phyloP scores from a whole-genome alignment of 2,797 vertebrate genomes.

The Vespertilio murinus region DNA sequence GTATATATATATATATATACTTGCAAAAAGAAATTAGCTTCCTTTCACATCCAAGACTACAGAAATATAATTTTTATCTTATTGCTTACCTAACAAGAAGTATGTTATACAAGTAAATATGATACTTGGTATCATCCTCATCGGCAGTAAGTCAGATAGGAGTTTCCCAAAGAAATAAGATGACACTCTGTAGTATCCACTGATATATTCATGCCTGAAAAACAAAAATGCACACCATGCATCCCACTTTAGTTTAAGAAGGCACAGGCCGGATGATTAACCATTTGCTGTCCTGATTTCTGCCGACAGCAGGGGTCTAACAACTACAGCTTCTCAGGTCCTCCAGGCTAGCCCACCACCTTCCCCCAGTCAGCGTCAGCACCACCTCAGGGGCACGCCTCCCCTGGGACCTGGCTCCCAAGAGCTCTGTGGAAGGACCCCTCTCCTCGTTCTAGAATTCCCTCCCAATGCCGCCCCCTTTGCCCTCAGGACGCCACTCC shows the following conservation, averaged over 20 bases:
- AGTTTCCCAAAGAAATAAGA: constrained; percentile 94
- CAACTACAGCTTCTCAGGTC: neutral
- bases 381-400: too few species aligned
- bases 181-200: constrained; percentile 95
- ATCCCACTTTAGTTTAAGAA: neutral
- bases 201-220: constrained; percentile 95
- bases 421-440: neutral
- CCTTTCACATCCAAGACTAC: neutral
- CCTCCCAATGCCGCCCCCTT: accelerated
- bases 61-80: neutral
- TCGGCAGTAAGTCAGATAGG: constrained; percentile 89
- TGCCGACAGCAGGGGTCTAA: neutral
- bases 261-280: neutral
- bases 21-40: neutral
- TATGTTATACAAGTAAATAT: constrained; percentile 91
- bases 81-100: constrained; percentile 88
- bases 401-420: neutral
- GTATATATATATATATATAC: neutral
- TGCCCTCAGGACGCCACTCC: neutral
- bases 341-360: neutral
- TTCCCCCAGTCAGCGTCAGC: neutral
- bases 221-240: neutral
- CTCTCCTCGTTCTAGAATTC: neutral
- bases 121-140: constrained; percentile 89
- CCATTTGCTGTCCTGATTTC: too few species aligned